Evolutionary conservation across 2,888 invertebrate genomes (phyloP), one percentile per base, ranked within the genome.

Genomic region (Meteorus cinctellus): DNA sequence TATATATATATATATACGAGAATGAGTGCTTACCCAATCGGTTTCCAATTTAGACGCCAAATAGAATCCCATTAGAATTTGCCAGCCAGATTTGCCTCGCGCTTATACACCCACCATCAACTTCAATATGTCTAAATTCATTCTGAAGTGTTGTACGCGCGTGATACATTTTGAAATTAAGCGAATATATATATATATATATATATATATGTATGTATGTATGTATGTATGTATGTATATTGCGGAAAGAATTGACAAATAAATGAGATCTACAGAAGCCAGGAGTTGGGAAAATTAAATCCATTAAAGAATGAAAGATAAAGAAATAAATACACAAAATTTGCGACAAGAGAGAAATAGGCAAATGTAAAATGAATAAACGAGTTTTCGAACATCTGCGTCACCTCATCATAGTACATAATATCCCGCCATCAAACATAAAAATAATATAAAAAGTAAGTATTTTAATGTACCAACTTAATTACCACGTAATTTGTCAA

Each of bases 61-160:
- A 86, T 85, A 81, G 85, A 78, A 84, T 85, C 85, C 86, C 86
- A 87, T 88, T 86, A 87, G 85, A 84, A 85, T 84, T 82, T 79
- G 80, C 69, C 78, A 76, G 76, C 76, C 78, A 76, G 67, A 76
- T 80, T 55, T 59, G 36, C 41, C 65, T 63, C 60, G 36, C 29
- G 59, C 41, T 60, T 36, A 55, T 55, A 55, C 19, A 19, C 55
- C 48, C 48, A 48, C 16, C 48, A 48, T 48, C 48, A 48, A 27
- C 65, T 19, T 27, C 14, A 19, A 36, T 45, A 62, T 41, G 31
- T 59, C 31, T 45, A 68, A 36, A 74, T 19, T 45, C 31, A 45
- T 34, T 16, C 59, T 55, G 10, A 55, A 19, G 55, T 55, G 55
- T 55, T 55, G 19, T 19, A 19, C n/a, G 34, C 65, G 45, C 55